Percentiles rank a stretch among this genome's conserved stretches.
Evolutionary conservation across 2,888 invertebrate species (phyloP).

Genomic region (Ellobium chinense): DNA sequence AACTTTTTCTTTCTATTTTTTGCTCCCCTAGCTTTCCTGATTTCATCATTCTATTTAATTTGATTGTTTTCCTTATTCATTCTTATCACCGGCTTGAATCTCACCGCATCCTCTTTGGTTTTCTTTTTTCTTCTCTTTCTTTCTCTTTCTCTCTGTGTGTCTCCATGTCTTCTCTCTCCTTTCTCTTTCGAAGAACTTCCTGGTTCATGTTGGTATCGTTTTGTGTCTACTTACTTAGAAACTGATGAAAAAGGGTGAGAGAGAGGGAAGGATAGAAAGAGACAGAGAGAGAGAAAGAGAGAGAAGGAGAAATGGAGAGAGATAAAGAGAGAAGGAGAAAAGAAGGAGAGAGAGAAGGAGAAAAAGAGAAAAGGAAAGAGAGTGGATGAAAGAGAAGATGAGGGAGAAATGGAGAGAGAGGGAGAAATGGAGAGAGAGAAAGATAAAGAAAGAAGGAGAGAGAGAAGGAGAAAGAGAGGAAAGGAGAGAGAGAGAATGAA

Average conservation of each 20-base stretch:
- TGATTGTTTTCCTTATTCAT: too few relatives aligned
- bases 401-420: neutral
- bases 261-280: neutral
- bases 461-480: neutral
- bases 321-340: neutral
- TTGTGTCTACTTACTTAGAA: neutral
- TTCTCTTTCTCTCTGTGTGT: neutral
- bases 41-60: too few relatives aligned
- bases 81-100: too few relatives aligned
- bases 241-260: neutral
- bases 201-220: neutral
- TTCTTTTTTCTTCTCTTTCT: slow-evolving; percentile 6
- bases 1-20: neutral
- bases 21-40: too few relatives aligned
- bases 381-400: neutral
- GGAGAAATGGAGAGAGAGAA: neutral
- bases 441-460: neutral
- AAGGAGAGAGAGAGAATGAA: neutral
- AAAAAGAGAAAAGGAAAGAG: neutral
- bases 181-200: neutral
- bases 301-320: neutral
- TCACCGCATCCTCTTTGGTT: neutral
- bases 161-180: neutral
- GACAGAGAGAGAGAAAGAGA: neutral
- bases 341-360: neutral